These are phyloP conservation scores for Leptestheria dahalacensis DNA, from an alignment of 1,140 invertebrate genomes.

Conservation along the genomic window DNA sequence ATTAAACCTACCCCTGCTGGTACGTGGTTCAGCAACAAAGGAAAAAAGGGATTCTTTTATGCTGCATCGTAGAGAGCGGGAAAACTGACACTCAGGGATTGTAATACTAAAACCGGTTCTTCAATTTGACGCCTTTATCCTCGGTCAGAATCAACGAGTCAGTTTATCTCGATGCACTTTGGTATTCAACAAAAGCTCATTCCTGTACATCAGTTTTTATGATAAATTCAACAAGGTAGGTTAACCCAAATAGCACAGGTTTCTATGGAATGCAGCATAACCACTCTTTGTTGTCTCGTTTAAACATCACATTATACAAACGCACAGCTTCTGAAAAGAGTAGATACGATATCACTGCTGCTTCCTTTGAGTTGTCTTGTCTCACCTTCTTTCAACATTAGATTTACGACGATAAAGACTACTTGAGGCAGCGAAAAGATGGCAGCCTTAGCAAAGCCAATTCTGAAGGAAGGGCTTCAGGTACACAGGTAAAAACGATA, in stretches of 20 bases:
- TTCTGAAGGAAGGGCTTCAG: constrained; percentile 30
- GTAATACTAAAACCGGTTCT: no score
- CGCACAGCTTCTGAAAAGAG: not conserved
- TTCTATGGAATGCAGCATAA: no score
- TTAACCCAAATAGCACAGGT: no score
- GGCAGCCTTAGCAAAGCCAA: constrained; percentile 34
- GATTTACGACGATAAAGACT: constrained; percentile 87
- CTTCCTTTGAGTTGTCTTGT: not conserved
- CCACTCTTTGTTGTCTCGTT: no score
- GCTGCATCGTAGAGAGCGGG: not conserved
- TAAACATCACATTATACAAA: no score
- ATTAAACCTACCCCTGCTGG: not conserved
- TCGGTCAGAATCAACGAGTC: no score
- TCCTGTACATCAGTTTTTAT: no score
- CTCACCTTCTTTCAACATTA: constrained; percentile 23
- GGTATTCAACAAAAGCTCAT: no score
- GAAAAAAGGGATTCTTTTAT: not conserved
- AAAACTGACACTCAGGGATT: not conserved
- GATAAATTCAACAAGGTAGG: no score
- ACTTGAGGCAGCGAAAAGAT: constrained; percentile 63
- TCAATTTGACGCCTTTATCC: no score
- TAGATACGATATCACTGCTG: not conserved
- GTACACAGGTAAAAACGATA: constrained; percentile 53
- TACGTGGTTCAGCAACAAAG: not conserved
- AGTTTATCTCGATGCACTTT: no score